Conservation (phyloP, 2,888 invertebrate species). For the Tyria jacobaeae region DNA sequence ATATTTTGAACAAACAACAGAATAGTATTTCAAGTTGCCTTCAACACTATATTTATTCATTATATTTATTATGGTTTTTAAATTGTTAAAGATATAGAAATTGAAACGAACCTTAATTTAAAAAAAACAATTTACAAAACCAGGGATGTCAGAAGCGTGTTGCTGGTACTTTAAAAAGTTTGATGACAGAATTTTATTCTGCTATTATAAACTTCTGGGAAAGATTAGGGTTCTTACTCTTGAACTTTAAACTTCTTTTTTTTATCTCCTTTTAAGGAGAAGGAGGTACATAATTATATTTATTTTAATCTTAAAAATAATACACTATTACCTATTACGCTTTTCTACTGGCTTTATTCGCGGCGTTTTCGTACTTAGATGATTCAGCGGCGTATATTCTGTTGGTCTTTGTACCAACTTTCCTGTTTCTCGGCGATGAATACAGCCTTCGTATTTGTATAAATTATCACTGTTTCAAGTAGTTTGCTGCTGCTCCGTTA, state of each 20-base stretch:
- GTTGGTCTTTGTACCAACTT: constrained; percentile 71
- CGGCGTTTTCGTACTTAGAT: constrained; percentile 56
- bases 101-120: too few species aligned
- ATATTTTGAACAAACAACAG: background rate
- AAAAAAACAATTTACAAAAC: too few species aligned
- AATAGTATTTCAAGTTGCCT: too few species aligned
- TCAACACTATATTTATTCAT: too few species aligned
- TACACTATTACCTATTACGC: constrained; percentile 6
- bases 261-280: background rate
- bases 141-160: too few species aligned
- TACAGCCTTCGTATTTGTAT: constrained; percentile 24
- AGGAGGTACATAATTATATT: background rate
- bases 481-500: constrained; percentile 9
- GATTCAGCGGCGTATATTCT: constrained; percentile 66
- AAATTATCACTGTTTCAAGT: constrained; percentile 15
- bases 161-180: too few species aligned
- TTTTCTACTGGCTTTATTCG: constrained; percentile 50
- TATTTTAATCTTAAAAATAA: background rate
- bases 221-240: too few species aligned
- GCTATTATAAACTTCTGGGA: background rate
- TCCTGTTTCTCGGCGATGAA: constrained; percentile 61
- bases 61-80: too few species aligned
- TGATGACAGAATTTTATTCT: background rate
- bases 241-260: too few species aligned
- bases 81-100: too few species aligned